phyloP scores from a whole-genome alignment of 1,140 invertebrate species.

The Cecropterus lyciades region DNA sequence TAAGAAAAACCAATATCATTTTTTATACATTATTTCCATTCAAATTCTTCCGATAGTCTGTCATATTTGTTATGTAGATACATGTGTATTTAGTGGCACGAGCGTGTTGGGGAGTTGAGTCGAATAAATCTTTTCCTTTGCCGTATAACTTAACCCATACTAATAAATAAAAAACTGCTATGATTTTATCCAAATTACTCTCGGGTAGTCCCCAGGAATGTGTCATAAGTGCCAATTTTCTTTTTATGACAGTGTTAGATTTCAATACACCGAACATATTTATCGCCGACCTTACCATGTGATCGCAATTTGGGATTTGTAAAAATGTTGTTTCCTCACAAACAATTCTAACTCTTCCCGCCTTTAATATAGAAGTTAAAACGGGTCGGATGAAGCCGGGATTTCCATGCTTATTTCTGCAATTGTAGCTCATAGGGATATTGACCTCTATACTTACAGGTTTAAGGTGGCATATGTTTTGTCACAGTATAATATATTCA shows the following conservation, averaged over 20 bases:
- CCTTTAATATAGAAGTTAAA: slow-evolving; percentile 56
- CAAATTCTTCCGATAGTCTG: no score
- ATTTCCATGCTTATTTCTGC: slow-evolving; percentile 66
- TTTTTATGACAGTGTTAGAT: slow-evolving; percentile 69
- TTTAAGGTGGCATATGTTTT: slow-evolving; percentile 62
- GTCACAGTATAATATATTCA: slow-evolving; percentile 76
- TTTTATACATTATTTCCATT: no score
- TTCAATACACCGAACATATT: slow-evolving; percentile 75
- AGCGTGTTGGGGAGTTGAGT: neutral
- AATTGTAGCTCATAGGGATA: slow-evolving; percentile 50
- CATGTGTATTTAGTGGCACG: no score
- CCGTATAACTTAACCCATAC: neutral
- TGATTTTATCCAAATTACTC: slow-evolving; percentile 14
- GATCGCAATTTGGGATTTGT: slow-evolving; percentile 74
- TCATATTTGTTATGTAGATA: no score
- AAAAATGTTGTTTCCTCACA: slow-evolving; percentile 54
- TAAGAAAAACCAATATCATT: no score
- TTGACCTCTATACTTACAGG: slow-evolving; percentile 50
- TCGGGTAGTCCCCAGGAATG: slow-evolving; percentile 27
- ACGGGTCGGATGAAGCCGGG: slow-evolving; percentile 45
- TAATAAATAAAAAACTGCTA: slow-evolving; percentile 14
- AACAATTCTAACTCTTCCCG: slow-evolving; percentile 44
- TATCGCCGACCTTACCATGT: slow-evolving; percentile 67
- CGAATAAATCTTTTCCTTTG: neutral
- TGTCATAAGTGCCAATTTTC: slow-evolving; percentile 41